Conservation (phyloP, 2,113 vertebrate species). For the Pseudopipra pipra region DNA sequence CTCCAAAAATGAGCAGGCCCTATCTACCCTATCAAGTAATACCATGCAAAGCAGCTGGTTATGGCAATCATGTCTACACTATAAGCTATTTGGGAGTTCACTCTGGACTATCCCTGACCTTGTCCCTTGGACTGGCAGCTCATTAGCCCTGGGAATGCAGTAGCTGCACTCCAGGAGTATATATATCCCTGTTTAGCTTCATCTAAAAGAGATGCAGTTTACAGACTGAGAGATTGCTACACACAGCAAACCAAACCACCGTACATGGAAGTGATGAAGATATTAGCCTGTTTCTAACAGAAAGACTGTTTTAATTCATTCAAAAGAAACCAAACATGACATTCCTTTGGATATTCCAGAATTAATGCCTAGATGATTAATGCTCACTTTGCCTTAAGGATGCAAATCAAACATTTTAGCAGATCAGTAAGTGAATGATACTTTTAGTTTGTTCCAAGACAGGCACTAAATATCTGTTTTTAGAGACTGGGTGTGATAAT, state of each 20-base stretch:
- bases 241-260: neutral
- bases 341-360: neutral
- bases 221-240: neutral
- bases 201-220: neutral
- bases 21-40: neutral
- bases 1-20: neutral
- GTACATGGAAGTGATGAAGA: fast-evolving
- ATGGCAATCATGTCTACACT: neutral
- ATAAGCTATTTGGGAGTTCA: neutral
- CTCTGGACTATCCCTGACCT: neutral
- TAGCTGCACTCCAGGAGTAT: neutral
- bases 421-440: neutral
- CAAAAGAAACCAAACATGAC: neutral
- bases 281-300: neutral
- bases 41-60: neutral
- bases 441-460: neutral
- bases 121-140: neutral
- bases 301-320: neutral
- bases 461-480: neutral
- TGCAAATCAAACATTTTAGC: neutral
- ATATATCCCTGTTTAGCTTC: neutral
- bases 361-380: neutral
- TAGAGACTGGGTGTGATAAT: neutral
- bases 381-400: neutral
- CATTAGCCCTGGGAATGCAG: neutral